Percentiles rank a stretch among this genome's conserved stretches.
phyloP scores from a whole-genome alignment of 2,113 vertebrate species.

The Limnothrissa miodon region DNA sequence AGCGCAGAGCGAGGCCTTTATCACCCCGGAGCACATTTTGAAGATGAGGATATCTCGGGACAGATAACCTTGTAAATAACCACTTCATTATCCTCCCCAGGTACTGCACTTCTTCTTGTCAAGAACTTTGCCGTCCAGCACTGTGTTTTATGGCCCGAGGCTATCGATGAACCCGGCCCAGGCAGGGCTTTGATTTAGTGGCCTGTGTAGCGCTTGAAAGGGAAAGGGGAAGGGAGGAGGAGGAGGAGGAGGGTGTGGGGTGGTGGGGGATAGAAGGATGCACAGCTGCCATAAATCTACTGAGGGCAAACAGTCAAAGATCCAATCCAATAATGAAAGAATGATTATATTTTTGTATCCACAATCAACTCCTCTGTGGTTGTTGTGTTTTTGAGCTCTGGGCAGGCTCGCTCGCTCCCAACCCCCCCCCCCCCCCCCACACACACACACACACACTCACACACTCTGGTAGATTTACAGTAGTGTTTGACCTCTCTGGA shows the following conservation, averaged over 20 bases:
- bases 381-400: not conserved
- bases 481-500: not conserved
- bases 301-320: constrained; percentile 59
- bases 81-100: constrained; percentile 40
- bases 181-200: constrained; percentile 41
- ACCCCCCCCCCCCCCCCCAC: not conserved
- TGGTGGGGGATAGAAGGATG: constrained; percentile 20
- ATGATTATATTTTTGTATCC: constrained; percentile 5
- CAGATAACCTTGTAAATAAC: constrained; percentile 64
- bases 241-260: not conserved
- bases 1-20: not conserved
- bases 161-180: constrained; percentile 40
- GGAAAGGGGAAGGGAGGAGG: not conserved
- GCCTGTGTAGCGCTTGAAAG: not conserved
- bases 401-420: not conserved
- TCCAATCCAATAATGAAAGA: not conserved
- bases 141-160: constrained; percentile 37
- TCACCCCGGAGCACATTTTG: not conserved
- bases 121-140: constrained; percentile 31
- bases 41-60: constrained; percentile 1
- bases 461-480: constrained; percentile 9
- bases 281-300: constrained; percentile 44
- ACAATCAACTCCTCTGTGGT: not conserved
- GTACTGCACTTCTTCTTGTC: constrained; percentile 32
- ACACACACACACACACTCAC: no score